These are phyloP conservation scores for Cassiopea xamachana DNA, from an alignment of 30 jellyfish, hydroid and myxozoan species.

Conservation along the genomic window DNA sequence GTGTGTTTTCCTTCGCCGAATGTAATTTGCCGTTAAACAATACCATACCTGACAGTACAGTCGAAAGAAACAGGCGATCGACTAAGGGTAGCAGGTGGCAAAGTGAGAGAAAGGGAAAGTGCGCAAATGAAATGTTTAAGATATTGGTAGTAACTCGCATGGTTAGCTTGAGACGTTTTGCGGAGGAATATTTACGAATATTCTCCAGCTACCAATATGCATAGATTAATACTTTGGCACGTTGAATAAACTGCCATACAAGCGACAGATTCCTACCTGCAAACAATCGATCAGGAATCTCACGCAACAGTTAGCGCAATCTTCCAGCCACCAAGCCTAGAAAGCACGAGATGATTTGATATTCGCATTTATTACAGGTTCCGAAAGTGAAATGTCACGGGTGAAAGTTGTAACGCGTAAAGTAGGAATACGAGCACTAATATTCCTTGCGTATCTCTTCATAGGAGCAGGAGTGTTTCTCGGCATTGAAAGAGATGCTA, in stretches of 20 bases:
- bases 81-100: constrained; percentile 65
- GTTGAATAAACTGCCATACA: not conserved
- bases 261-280: not conserved
- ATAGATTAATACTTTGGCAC: not conserved
- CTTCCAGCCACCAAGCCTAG: not conserved
- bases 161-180: not conserved
- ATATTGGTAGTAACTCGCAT: constrained; percentile 9
- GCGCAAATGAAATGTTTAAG: constrained; percentile 11
- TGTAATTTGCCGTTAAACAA: constrained; percentile 71
- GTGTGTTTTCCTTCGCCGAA: constrained; percentile 61
- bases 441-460: constrained; percentile 81
- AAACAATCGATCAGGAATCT: not conserved
- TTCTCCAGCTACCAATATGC: not conserved
- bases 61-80: constrained; percentile 65
- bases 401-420: constrained; percentile 69
- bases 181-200: not conserved
- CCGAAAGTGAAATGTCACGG: constrained; percentile 58
- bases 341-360: not conserved
- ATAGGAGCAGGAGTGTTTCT: constrained; percentile 91
- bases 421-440: constrained; percentile 74
- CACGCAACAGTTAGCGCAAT: constrained; percentile 4
- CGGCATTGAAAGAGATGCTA: constrained; percentile 60
- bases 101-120: constrained; percentile 4
- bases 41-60: constrained; percentile 71
- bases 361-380: not conserved